Percentiles rank a stretch among this genome's conserved stretches.
Evolutionary conservation across 1,140 invertebrate genomes (phyloP).

Genomic region (Latrodectus geometricus): DNA sequence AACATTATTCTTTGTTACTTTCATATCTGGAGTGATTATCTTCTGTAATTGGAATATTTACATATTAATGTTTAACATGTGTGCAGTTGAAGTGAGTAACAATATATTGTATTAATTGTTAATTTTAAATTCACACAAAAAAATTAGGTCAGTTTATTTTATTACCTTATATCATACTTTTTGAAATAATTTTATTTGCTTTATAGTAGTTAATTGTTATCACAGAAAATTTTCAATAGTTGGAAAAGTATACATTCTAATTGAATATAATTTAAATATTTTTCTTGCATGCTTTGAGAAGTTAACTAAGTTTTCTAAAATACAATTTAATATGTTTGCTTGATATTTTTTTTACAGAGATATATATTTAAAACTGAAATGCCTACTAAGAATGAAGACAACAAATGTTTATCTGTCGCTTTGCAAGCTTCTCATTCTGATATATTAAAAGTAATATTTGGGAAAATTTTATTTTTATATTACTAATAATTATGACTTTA

Average conservation of each 20-base stretch:
- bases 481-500: not conserved
- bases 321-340: not conserved
- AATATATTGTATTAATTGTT: not conserved
- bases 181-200: not conserved
- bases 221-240: not conserved
- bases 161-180: not conserved
- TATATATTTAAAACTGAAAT: constrained; percentile 33
- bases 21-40: constrained; percentile 30
- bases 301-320: not conserved
- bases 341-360: constrained; percentile 1
- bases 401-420: constrained; percentile 10
- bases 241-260: not conserved
- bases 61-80: constrained; percentile 25
- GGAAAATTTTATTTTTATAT: not conserved
- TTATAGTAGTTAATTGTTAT: not conserved
- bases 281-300: not conserved
- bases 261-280: not conserved
- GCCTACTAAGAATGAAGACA: constrained; percentile 15
- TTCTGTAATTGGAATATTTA: constrained; percentile 45
- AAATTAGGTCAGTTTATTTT: not conserved
- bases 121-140: not conserved
- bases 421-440: constrained; percentile 16
- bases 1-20: constrained; percentile 13
- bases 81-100: constrained; percentile 15
- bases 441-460: constrained; percentile 20